These are phyloP conservation scores for Luehdorfia chinensis DNA, from an alignment of 1,140 invertebrate genomes.

Conservation along the genomic window DNA sequence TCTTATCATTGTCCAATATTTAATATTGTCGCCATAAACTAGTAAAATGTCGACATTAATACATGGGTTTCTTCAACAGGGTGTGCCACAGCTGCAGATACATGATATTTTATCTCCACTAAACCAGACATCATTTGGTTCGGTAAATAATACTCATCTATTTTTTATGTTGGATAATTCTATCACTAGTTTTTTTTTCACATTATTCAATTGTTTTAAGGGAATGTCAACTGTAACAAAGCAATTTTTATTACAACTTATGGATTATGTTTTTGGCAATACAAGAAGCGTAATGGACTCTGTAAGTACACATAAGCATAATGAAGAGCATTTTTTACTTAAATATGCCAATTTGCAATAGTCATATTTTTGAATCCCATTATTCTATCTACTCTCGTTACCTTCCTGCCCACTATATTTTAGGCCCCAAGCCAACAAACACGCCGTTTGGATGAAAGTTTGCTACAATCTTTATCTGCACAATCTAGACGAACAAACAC, in stretches of 20 bases:
- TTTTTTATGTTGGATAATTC: slow-evolving; percentile 1
- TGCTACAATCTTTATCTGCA: not conserved
- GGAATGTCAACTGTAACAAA: slow-evolving; percentile 5
- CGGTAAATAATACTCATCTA: not conserved
- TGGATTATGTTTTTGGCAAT: slow-evolving; percentile 6
- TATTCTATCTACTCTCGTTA: too few relatives aligned
- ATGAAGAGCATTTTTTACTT: too few relatives aligned
- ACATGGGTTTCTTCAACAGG: too few relatives aligned
- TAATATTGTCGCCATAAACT: too few relatives aligned
- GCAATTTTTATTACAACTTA: slow-evolving; percentile 9
- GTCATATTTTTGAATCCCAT: too few relatives aligned
- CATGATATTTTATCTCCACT: slow-evolving; percentile 9
- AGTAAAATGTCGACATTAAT: too few relatives aligned
- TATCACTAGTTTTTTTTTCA: not conserved
- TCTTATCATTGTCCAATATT: too few relatives aligned
- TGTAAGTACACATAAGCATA: slow-evolving; percentile 1
- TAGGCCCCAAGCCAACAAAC: not conserved
- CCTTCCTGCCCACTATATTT: too few relatives aligned
- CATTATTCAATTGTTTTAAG: not conserved
- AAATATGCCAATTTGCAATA: too few relatives aligned
- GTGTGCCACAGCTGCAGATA: slow-evolving; percentile 6
- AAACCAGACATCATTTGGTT: slow-evolving; percentile 7
- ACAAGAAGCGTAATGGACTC: slow-evolving; percentile 1
- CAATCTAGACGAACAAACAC: not conserved
- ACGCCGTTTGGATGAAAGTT: not conserved